These are phyloP conservation scores for Podabrus alpinus DNA, from an alignment of 2,888 invertebrate species.

Conservation along the genomic window DNA sequence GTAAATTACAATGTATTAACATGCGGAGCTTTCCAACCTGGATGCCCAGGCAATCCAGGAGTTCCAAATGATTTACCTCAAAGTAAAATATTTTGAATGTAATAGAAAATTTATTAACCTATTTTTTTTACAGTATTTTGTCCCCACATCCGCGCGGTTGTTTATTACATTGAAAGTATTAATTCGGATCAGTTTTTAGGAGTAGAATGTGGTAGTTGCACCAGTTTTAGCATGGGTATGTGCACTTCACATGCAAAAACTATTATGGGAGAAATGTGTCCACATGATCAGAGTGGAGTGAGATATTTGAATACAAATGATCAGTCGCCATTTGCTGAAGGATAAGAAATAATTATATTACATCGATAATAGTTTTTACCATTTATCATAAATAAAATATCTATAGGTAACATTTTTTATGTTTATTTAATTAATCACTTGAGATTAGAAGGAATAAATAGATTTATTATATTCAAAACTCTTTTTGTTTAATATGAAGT, in stretches of 20 bases:
- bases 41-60: neutral
- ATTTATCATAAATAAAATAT: too few relatives aligned
- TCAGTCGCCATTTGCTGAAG: neutral
- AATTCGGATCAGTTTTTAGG: neutral
- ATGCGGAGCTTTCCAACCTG: neutral
- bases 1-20: neutral
- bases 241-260: neutral
- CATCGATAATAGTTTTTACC: too few relatives aligned
- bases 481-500: too few relatives aligned
- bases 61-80: neutral
- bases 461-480: too few relatives aligned
- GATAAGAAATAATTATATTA: neutral
- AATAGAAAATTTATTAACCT: neutral
- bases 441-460: too few relatives aligned
- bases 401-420: too few relatives aligned
- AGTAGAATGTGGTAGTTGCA: slow-evolving; percentile 35
- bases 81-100: neutral
- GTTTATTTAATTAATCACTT: too few relatives aligned
- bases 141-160: neutral
- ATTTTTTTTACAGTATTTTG: neutral
- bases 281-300: neutral
- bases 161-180: neutral
- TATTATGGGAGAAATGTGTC: neutral
- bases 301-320: neutral
- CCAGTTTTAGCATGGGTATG: neutral